phyloP scores from a whole-genome alignment of 92 coral and sea anemone genomes.

The Meandrina meandrites region DNA sequence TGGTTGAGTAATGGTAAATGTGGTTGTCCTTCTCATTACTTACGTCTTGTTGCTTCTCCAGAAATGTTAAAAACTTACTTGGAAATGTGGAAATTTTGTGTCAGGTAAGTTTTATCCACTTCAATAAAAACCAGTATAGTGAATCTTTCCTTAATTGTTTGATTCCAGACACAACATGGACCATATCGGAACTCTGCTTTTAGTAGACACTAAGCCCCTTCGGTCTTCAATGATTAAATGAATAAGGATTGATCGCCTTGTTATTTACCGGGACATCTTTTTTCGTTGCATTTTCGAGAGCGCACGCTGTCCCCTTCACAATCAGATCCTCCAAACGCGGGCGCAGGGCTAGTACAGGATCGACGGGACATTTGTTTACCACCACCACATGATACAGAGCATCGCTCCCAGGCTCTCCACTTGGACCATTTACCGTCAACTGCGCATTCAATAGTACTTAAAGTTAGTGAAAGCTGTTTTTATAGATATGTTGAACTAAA shows the following conservation, averaged over 20 bases:
- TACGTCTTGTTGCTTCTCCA: too few species aligned
- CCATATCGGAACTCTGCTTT: neutral
- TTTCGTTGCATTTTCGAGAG: conserved; percentile 44
- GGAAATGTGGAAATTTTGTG: too few species aligned
- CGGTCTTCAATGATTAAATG: neutral
- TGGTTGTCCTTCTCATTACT: too few species aligned
- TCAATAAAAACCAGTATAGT: too few species aligned
- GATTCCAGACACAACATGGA: too few species aligned
- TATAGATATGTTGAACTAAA: too few species aligned
- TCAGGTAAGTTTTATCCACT: too few species aligned
- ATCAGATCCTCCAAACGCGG: conserved; percentile 48
- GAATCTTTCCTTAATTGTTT: too few species aligned
- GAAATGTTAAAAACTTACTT: too few species aligned
- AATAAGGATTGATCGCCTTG: too few species aligned
- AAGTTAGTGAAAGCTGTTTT: neutral
- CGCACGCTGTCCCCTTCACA: conserved; percentile 33
- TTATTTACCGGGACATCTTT: conserved; percentile 38
- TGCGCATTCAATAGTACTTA: neutral
- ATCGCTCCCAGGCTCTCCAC: conserved; percentile 48
- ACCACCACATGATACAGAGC: conserved; percentile 64
- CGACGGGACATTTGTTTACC: conserved; percentile 49
- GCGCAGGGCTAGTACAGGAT: conserved; percentile 50
- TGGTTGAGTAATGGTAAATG: too few species aligned
- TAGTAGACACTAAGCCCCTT: too few species aligned
- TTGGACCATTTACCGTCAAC: conserved; percentile 53